These are phyloP conservation scores for Prionace glauca DNA, from an alignment of 2,797 vertebrate species.

Conservation along the genomic window DNA sequence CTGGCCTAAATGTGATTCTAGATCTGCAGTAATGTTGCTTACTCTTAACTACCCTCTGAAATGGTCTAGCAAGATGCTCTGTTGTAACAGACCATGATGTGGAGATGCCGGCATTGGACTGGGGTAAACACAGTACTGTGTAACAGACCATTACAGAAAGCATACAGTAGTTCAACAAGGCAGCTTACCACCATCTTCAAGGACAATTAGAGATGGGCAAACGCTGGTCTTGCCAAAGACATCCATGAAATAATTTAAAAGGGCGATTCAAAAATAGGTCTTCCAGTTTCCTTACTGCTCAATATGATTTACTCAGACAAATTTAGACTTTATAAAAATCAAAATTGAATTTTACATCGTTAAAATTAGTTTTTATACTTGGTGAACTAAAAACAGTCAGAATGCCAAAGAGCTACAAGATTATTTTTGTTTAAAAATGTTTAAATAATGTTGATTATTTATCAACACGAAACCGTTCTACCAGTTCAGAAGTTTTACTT, in stretches of 20 bases:
- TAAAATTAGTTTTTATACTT: neutral
- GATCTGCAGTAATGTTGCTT: no score
- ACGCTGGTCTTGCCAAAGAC: no score
- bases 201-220: no score
- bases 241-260: neutral
- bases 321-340: neutral
- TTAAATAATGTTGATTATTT: neutral
- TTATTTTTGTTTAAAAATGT: slow-evolving; percentile 2
- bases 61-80: no score
- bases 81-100: no score
- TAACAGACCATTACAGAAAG: no score
- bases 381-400: neutral
- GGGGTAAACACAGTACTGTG: no score
- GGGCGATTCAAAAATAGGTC: neutral
- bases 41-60: no score
- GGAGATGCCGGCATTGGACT: no score
- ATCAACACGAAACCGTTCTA: neutral
- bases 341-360: neutral
- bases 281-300: neutral
- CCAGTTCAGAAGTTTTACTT: neutral
- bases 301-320: neutral
- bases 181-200: no score
- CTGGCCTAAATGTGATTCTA: no score
- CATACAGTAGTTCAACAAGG: no score
- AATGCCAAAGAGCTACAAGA: neutral